Evolutionary conservation across 2,797 vertebrate genomes (phyloP), one percentile per base, ranked within the genome.

Genomic region (Alosa sapidissima): DNA sequence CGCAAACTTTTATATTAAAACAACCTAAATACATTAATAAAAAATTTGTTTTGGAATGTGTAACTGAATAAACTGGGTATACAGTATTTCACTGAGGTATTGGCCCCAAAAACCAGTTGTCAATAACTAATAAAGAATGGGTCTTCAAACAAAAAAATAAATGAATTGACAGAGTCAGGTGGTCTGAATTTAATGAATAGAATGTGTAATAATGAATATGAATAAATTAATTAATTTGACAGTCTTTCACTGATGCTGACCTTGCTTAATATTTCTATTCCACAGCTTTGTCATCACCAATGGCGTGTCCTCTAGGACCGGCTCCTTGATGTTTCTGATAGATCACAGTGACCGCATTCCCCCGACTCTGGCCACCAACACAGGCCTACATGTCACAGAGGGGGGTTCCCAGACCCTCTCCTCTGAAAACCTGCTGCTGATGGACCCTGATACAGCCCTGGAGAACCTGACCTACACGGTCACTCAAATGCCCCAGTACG

Each of bases 271-370:
- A 49, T 75, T 78, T 89, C 75, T 5, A 62, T 36, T 82, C 51
- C 68, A 33, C 88, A 97, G 96, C 90, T 97, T 97, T 49, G 86
- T 93, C 0, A 87, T 96, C 81, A 95, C 92, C 85, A 97, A 95
- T 1, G 91, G 93, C 0, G 88, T 91, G 82, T 90, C 86, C 0
- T 93, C 94, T 6, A 92, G 89, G 82, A 89, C 83, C 0, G 91
- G 93, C 3, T 84, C 85, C 0, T 52, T 93, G 65, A 52, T 86
- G 75, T 89, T 95, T 87, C 84, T 87, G 82, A 90, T 96, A 82
- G 88, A 92, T 49, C 94, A 87, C 9, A 85, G 87, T 3, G 93
- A 93, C 88, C 92, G 91, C 55, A 92, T 95, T 86, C 92, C 91
- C 1, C 92, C 94, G 0, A 90, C 92, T 0, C 88, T 97, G 16